Percentiles rank a stretch among this genome's conserved stretches.
Conservation (phyloP, 2,888 invertebrate species). For the Arrhopalites spinosus region DNA sequence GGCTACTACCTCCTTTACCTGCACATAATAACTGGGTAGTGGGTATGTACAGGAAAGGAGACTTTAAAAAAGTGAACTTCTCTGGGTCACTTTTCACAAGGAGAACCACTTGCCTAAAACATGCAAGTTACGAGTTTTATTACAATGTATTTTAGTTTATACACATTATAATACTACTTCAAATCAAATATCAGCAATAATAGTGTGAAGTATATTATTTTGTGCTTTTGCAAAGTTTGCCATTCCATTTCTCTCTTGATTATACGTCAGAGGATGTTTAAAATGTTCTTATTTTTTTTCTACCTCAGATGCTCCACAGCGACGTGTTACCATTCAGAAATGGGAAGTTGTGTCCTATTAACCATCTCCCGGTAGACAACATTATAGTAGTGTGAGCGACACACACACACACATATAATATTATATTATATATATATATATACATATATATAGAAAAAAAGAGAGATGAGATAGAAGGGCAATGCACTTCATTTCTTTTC, state of each 20-base stretch:
- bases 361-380: background rate
- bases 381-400: background rate
- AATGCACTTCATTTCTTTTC: conserved; percentile 38
- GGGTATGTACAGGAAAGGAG: background rate
- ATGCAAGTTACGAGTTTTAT: background rate
- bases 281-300: background rate
- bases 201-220: background rate
- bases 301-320: conserved; percentile 2
- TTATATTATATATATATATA: background rate
- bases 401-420: background rate
- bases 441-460: background rate
- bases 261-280: conserved; percentile 8
- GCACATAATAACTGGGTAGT: background rate
- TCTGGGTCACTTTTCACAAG: conserved; percentile 41
- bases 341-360: conserved; percentile 34
- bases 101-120: conserved; percentile 39
- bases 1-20: background rate
- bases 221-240: background rate
- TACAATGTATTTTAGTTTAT: background rate
- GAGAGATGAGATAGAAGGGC: conserved; percentile 27
- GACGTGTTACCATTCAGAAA: conserved; percentile 9
- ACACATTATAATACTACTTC: background rate
- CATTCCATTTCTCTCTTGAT: no score
- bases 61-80: background rate
- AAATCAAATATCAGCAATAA: background rate